Base-by-base conservation (phyloP, 37 sponge, comb jelly and placozoan genomes). In the Halichondria panicea region DNA sequence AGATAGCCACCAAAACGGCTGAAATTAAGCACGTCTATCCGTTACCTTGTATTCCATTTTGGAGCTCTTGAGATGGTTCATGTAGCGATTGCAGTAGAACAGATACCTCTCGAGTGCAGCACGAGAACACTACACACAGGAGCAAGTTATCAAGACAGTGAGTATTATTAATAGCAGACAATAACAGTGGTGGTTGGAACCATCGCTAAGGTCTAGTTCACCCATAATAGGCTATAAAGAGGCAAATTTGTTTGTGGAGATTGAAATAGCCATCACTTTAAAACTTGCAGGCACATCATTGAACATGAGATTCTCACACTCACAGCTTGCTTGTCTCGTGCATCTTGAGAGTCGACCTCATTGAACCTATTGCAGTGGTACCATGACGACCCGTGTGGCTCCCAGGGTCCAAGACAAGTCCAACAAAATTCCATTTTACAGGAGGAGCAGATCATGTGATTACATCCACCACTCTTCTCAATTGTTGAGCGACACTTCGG, bases 381-480 rank as follows among this genome's bases (percentile, higher is more conserved):
- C 89, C 89, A 83, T 27, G 25, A 85, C 3, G 96, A 85, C 35
- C 96, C 96, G 67, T 95, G 96, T 3, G 84, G 93, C 33, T 86
- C 84, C 96, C 96, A 95, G 3, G 96, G 85, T 4, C 96, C 93
- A 31, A 88, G 82, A 63, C 96, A 95, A 34, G 87, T 78, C 96
- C 96, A 95, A 32, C 96, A 95, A 70, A 92, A 95, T 72, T 95
- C 96, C 4, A 81, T 78, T 78, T 80, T 85, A 40, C 94, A 93
- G 0, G 79, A 67, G 33, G 18, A 69, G 60, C 94, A 93, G 36
- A 85, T 66, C 90, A 95, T 92, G 85, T 95, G 96, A 43, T 95
- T 95, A 63, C 96, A 95, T 39, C 96, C 96, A 27, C 96, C 96
- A 77, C 76, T 92, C 78, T 95, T 95, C 82, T 95, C 96, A 76